phyloP scores from a whole-genome alignment of 1,140 invertebrate species.

The Hyposmocoma kahamanoa region DNA sequence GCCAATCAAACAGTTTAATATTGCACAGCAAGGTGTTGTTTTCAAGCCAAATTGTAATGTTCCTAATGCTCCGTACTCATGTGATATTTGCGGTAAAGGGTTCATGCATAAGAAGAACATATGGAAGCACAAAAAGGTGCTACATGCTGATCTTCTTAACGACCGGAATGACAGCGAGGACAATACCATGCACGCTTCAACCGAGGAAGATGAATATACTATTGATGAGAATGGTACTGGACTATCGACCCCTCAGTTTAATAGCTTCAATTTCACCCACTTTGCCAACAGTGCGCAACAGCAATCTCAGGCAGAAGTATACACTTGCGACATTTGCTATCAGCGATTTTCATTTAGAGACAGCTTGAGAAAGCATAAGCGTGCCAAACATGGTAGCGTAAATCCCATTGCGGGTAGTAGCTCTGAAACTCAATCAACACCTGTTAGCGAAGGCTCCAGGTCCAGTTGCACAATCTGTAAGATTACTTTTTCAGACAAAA shows the following conservation, averaged over 20 bases:
- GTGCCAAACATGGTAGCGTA: constrained; percentile 55
- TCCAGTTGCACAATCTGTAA: constrained; percentile 72
- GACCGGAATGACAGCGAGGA: constrained; percentile 56
- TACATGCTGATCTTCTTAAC: constrained; percentile 61
- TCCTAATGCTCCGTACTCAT: constrained; percentile 65
- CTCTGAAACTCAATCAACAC: constrained; percentile 23
- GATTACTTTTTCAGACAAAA: constrained; percentile 68
- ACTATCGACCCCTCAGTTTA: constrained; percentile 66
- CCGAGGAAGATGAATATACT: constrained; percentile 66
- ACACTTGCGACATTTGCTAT: constrained; percentile 64
- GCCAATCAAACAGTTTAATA: constrained; percentile 49
- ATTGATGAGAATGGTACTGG: constrained; percentile 57
- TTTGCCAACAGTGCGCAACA: constrained; percentile 41
- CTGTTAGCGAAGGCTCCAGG: constrained; percentile 22
- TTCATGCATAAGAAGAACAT: constrained; percentile 75
- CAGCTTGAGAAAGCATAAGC: constrained; percentile 70
- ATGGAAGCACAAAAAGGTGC: constrained; percentile 72
- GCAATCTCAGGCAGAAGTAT: constrained; percentile 21
- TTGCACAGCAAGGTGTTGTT: constrained; percentile 28
- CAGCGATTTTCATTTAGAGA: constrained; percentile 67
- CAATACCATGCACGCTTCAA: constrained; percentile 64
- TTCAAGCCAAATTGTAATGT: constrained; percentile 50
- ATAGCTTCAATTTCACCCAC: constrained; percentile 64
- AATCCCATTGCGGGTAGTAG: constrained; percentile 36
- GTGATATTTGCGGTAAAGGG: constrained; percentile 76